These are phyloP conservation scores for Rhyacichthys aspro DNA, from an alignment of 2,797 vertebrate genomes.

Conservation along the genomic window DNA sequence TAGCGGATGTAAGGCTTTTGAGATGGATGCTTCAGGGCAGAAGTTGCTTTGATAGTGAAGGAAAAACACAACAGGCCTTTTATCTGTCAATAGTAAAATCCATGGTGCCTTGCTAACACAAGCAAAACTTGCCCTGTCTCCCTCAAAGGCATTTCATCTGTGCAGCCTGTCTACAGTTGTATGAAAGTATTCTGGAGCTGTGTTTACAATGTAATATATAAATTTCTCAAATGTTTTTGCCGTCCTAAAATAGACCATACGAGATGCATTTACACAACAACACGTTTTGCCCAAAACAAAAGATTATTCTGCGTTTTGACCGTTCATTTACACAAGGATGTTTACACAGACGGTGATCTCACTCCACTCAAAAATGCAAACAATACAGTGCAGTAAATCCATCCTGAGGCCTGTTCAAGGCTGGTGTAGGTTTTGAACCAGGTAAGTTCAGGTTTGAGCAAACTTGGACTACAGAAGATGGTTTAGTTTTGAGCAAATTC, in stretches of 20 bases:
- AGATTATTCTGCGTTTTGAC: no score
- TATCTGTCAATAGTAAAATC: slow-evolving; percentile 42
- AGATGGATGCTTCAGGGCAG: background rate
- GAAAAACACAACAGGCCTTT: slow-evolving; percentile 13
- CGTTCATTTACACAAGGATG: no score
- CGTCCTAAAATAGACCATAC: background rate
- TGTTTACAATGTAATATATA: background rate
- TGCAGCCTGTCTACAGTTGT: slow-evolving; percentile 8
- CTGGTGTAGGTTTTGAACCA: no score
- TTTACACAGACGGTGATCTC: no score
- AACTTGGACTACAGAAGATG: no score
- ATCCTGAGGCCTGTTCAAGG: no score
- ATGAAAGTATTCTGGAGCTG: background rate
- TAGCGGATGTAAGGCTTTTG: background rate
- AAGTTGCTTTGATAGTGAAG: slow-evolving; percentile 12
- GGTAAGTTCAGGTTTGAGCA: no score
- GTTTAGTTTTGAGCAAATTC: no score
- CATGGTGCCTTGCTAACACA: slow-evolving; percentile 21
- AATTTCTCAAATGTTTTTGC: background rate
- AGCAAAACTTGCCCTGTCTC: slow-evolving; percentile 5
- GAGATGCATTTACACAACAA: background rate
- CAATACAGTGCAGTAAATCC: no score
- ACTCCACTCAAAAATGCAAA: no score
- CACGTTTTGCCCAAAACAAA: no score
- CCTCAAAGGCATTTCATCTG: slow-evolving; percentile 25